Evolutionary conservation across 2,113 vertebrate genomes (phyloP), one percentile per base, ranked within the genome.

Genomic region (Mormoops blainvillei): DNA sequence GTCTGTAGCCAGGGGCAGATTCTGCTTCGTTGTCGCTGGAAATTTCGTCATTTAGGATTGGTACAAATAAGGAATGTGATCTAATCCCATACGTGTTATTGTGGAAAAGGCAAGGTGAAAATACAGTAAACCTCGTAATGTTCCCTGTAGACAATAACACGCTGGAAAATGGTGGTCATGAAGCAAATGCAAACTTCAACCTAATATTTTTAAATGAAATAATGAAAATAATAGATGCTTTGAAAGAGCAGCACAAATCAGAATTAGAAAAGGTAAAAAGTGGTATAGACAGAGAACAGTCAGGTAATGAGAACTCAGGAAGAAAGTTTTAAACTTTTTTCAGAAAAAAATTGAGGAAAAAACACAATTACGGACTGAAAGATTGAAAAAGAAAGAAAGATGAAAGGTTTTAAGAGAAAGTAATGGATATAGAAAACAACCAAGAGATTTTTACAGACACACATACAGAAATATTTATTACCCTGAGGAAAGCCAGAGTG

Each of bases 231-330:
- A 58, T 48, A 63, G 26, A 16, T 58, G 31, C 20, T 52, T 76
- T 81, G 43, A 65, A 90, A 94, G 38, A 93, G 84, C 15, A 92
- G 33, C 11, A 43, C 61, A 90, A 90, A 26, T 91, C 63, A 81
- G 41, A 63, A 87, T 74, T 16, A 76, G 50, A 33, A 91, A 88
- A 95, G 5, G 38, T 89, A 19, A 45, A 73, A 87, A 87, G 36
- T 70, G n/a, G 63, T 33, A 11, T 38, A 36, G 63, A 7, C 54
- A 92, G 58, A 56, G 33, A 65, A 52, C 16, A 19, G 36, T 22
- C 41, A n/a, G 10, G 43, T 56, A 76, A 50, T 67, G 36, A 83
- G 36, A 96, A 92, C 43, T 54, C 26, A 54, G 12, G 22, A 73
- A 70, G 88, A 85, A 41, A 13, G 5, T 19, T 4, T 26, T 68